Percentiles rank a stretch among this genome's conserved stretches.
These are phyloP conservation scores for Furnarius figulus DNA, from an alignment of 2,113 vertebrate species.

Conservation along the genomic window DNA sequence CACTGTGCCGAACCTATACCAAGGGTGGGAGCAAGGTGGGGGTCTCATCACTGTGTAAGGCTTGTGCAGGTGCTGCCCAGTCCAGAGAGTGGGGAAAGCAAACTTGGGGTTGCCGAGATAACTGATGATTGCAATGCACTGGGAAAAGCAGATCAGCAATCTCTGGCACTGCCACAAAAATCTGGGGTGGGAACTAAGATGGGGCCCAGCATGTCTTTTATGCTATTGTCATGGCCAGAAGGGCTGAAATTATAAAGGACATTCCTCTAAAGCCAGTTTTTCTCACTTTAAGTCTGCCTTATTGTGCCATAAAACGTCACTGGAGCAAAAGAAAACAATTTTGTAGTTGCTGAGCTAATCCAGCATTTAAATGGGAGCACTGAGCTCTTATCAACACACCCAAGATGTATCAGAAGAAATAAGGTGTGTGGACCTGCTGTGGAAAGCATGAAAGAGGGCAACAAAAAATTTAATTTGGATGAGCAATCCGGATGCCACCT, in stretches of 20 bases:
- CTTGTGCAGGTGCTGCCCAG: neutral
- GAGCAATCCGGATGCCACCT: neutral
- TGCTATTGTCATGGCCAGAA: neutral
- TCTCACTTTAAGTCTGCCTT: neutral
- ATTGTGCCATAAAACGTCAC: neutral
- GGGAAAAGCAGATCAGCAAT: neutral
- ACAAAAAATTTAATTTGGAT: neutral
- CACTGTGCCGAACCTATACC: rapidly evolving
- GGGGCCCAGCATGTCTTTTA: neutral
- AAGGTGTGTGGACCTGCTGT: rapidly evolving
- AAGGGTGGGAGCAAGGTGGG: rapidly evolving
- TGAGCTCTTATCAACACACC: neutral
- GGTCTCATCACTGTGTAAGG: neutral
- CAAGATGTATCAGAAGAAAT: rapidly evolving
- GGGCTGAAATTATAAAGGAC: neutral
- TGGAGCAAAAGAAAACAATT: neutral
- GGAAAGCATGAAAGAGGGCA: neutral
- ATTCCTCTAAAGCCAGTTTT: neutral
- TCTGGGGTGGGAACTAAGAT: neutral
- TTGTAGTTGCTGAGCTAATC: neutral
- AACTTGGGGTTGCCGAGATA: neutral
- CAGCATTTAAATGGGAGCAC: neutral
- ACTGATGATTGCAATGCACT: rapidly evolving
- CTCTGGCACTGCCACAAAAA: neutral
- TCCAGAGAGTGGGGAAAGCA: neutral